Percentiles rank a stretch among this genome's conserved stretches.
Conservation (phyloP, 2,797 vertebrate species). For the Peromyscus attwateri region DNA sequence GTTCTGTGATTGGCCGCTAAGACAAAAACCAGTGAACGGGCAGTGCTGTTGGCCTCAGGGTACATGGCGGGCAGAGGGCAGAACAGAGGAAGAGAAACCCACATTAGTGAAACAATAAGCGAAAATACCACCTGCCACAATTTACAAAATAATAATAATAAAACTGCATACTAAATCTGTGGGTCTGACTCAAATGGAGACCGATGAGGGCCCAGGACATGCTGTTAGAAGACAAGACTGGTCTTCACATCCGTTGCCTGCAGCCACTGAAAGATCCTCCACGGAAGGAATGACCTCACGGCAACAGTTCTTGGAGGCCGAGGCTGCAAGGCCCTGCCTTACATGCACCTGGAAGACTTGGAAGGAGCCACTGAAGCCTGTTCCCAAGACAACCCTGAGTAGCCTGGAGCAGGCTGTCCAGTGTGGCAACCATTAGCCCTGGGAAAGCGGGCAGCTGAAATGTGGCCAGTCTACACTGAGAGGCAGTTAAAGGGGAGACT, state of each 20-base stretch:
- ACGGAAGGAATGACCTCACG: background rate
- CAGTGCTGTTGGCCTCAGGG: slow-evolving; percentile 12
- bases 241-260: background rate
- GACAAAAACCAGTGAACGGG: background rate
- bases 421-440: background rate
- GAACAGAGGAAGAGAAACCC: background rate
- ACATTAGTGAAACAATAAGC: background rate
- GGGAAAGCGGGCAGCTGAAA: background rate
- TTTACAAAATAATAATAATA: background rate
- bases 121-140: background rate
- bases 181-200: background rate
- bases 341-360: background rate
- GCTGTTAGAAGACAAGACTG: background rate
- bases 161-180: background rate
- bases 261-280: background rate
- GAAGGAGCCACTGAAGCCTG: background rate
- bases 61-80: background rate
- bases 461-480: background rate
- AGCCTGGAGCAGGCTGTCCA: background rate
- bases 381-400: background rate
- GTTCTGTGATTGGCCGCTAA: background rate
- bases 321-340: background rate
- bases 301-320: background rate
- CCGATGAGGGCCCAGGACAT: background rate
- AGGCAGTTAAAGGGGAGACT: background rate